Base-by-base conservation (phyloP, 2,113 vertebrate genomes). In the Dicrurus megarhynchus region DNA sequence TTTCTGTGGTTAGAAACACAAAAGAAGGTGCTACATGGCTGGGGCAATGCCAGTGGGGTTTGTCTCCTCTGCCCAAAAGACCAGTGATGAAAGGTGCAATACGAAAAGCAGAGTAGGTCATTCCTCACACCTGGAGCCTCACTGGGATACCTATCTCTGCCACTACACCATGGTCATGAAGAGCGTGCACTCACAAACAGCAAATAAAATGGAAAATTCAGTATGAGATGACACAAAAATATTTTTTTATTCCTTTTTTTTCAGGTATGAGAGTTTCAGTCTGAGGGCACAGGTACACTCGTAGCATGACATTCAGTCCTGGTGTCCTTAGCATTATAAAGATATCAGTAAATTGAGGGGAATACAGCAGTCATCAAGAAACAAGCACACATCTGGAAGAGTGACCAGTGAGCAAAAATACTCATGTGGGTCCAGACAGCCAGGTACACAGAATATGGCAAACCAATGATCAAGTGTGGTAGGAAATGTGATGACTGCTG, bases 361-460 rank as follows among this genome's bases (percentile, higher is more conserved):
- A 44, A 8, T 71, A 61, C 27, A 74, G 20, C 30, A 85, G 78
- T 61, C 41, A 68, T 21, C 49, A 71, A 53, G n/a, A 65, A 91
- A 60, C 27, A 49, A 55, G 17, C 26, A 44, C 12, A 16, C 32
- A 42, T 19, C 7, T 39, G 46, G 19, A 16, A 75, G 17, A 84
- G 67, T 0, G 2, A 18, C 5, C 0, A 3, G 17, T 1, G 19
- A 75, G 17, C 4, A 65, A 55, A 68, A 84, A 28, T 27, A 53
- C 6, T 13, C 7, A 60, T 80, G 81, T 14, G 11, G 4, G 22
- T 71, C 53, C 41, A 84, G 52, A 82, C 11, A 78, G 24, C 9
- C 20, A 68, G 26, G 27, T 41, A 41, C 10, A 50, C 2, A n/a
- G 16, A 73, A 7, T 8, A 30, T 11, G 26, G 35, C 37, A 84